A percentile compares a stretch with the other conserved stretches of the same genome.
These are phyloP conservation scores for Austrolebias charrua DNA, from an alignment of 2,797 vertebrate species.

Conservation along the genomic window DNA sequence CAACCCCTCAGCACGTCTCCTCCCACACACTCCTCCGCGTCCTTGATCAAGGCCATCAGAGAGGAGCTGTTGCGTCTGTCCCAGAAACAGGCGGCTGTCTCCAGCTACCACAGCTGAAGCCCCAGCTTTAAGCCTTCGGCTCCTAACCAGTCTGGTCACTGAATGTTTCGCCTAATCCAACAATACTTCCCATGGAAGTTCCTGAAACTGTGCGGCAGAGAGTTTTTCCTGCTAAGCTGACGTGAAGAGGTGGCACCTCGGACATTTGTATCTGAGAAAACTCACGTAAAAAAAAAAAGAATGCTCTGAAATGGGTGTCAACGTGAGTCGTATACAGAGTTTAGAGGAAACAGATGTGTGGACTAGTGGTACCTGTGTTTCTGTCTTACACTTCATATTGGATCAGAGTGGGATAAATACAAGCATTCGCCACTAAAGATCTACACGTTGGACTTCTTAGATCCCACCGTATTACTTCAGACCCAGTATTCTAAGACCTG, in stretches of 20 bases:
- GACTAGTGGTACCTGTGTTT: slow-evolving; percentile 25
- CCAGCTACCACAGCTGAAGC: slow-evolving; percentile 94
- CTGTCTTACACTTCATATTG: slow-evolving; percentile 27
- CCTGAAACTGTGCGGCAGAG: slow-evolving; percentile 55
- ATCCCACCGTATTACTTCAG: slow-evolving; percentile 41
- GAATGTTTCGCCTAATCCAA: slow-evolving; percentile 51
- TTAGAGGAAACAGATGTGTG: neutral
- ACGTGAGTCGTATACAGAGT: slow-evolving; percentile 4
- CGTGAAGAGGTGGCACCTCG: slow-evolving; percentile 16
- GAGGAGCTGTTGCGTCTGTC: slow-evolving; percentile 97
- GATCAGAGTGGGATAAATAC: slow-evolving; percentile 31
- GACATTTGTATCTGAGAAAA: slow-evolving; percentile 11
- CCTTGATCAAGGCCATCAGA: slow-evolving; percentile 97
- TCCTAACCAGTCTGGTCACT: slow-evolving; percentile 62
- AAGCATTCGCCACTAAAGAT: slow-evolving; percentile 32
- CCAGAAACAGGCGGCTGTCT: slow-evolving; percentile 91
- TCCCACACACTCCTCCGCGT: slow-evolving; percentile 92
- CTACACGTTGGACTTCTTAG: slow-evolving; percentile 34
- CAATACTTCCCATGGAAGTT: slow-evolving; percentile 83
- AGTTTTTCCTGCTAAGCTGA: slow-evolving; percentile 49
- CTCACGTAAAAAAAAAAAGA: neutral
- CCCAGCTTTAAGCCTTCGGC: slow-evolving; percentile 15
- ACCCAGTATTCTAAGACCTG: slow-evolving; percentile 29
- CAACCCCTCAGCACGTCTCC: slow-evolving; percentile 82
- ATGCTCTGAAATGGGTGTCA: slow-evolving; percentile 12